Evolutionary conservation across 1,140 invertebrate species (phyloP).

Genomic region (Musca vetustissima): DNA sequence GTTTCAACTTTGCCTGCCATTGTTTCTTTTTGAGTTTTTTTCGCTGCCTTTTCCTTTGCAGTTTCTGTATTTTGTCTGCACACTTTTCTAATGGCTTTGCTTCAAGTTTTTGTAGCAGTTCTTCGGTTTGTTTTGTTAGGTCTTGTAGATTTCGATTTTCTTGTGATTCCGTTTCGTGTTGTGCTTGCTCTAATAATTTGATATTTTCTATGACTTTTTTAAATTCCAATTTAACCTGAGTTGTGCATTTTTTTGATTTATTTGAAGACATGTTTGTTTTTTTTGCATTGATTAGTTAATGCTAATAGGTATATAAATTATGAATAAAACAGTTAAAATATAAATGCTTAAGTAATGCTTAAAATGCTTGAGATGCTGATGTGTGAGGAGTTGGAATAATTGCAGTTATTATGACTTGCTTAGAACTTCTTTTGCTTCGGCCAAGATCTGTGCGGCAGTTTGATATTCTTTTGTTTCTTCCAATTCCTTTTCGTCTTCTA

Average conservation of each 20-base stretch:
- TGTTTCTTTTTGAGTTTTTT: neutral
- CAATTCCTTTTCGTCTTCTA: slow-evolving; percentile 75
- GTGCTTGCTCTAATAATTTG: neutral
- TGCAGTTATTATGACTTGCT: slow-evolving; percentile 34
- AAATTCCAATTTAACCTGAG: slow-evolving; percentile 8
- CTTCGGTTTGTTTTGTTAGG: neutral
- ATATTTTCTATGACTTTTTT: slow-evolving; percentile 8
- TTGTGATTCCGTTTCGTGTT: neutral
- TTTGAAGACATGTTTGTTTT: too few relatives aligned
- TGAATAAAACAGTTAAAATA: slow-evolving; percentile 18
- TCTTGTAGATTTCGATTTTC: neutral
- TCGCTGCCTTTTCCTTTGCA: neutral
- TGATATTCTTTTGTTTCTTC: slow-evolving; percentile 73
- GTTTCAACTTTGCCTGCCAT: neutral
- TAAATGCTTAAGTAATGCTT: neutral
- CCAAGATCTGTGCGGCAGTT: slow-evolving; percentile 68
- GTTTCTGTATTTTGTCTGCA: neutral
- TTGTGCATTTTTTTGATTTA: neutral
- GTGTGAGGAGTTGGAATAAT: too few relatives aligned
- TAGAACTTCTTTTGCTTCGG: slow-evolving; percentile 70
- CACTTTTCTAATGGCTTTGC: neutral
- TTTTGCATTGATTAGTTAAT: neutral
- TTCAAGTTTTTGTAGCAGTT: neutral
- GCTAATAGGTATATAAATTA: too few relatives aligned
- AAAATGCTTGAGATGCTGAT: too few relatives aligned